These are phyloP conservation scores for Drosophila kepulauana DNA, from an alignment of 1,140 invertebrate species.

Conservation along the genomic window DNA sequence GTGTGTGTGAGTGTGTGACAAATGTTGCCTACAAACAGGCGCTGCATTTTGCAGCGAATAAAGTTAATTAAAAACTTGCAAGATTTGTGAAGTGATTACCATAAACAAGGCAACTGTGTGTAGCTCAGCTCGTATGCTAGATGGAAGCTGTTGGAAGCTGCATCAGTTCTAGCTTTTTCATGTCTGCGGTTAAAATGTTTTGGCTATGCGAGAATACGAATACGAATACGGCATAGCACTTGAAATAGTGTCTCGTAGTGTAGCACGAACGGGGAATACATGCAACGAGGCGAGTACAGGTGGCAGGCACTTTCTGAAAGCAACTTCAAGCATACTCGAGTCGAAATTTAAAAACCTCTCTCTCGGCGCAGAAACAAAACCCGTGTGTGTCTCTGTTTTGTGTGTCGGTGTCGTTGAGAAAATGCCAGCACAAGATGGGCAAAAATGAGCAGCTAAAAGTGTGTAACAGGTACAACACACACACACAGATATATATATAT, in stretches of 20 bases:
- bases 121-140: neutral
- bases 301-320: constrained; percentile 63
- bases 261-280: neutral
- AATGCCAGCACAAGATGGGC: constrained; percentile 1
- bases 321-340: constrained; percentile 57
- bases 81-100: constrained; percentile 71
- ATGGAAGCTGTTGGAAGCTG: neutral
- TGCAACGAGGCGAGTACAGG: neutral
- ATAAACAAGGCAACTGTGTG: constrained; percentile 68
- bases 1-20: neutral
- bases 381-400: neutral
- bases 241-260: constrained; percentile 54
- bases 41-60: constrained; percentile 51
- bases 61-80: constrained; percentile 72
- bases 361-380: constrained; percentile 27
- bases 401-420: neutral
- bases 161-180: constrained; percentile 3
- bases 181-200: constrained; percentile 53
- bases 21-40: constrained; percentile 17
- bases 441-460: constrained; percentile 62
- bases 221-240: constrained; percentile 53
- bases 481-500: too few relatives aligned
- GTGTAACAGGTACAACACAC: constrained; percentile 43
- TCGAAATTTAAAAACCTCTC: constrained; percentile 65
- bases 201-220: constrained; percentile 7